Conservation (phyloP, 2,113 vertebrate species). For the Tichodroma muraria region DNA sequence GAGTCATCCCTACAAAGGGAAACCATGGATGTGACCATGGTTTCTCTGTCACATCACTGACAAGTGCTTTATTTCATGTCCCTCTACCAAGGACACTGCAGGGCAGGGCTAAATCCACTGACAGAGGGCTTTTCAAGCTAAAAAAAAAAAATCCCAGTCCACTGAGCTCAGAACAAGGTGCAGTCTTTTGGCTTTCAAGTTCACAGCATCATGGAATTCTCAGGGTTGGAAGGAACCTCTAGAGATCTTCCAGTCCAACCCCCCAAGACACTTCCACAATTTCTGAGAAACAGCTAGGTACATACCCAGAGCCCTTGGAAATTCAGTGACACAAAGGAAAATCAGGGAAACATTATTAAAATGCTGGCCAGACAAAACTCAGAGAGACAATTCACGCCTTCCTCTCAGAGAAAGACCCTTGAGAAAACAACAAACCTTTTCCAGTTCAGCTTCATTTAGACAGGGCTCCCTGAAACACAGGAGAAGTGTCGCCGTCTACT, state of each 20-base stretch:
- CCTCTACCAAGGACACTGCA: background rate
- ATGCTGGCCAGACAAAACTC: background rate
- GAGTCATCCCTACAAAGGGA: background rate
- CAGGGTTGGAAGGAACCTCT: background rate
- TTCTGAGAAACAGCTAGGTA: background rate
- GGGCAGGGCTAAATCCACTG: background rate
- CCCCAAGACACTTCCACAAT: accelerated
- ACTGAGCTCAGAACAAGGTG: background rate
- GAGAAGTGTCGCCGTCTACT: background rate
- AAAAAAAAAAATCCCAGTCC: background rate
- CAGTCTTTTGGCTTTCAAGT: background rate
- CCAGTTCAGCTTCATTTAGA: background rate
- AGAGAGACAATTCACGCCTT: background rate
- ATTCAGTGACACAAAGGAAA: background rate
- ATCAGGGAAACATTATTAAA: background rate
- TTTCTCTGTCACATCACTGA: background rate
- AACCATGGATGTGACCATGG: accelerated
- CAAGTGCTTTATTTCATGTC: background rate
- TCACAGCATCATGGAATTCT: background rate
- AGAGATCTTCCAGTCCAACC: background rate
- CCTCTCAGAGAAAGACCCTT: background rate
- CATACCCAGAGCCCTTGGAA: background rate
- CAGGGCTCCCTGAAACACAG: background rate
- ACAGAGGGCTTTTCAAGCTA: background rate
- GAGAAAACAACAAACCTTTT: background rate